Base-by-base conservation (phyloP, 2,888 invertebrate species). In the Homarus gammarus region DNA sequence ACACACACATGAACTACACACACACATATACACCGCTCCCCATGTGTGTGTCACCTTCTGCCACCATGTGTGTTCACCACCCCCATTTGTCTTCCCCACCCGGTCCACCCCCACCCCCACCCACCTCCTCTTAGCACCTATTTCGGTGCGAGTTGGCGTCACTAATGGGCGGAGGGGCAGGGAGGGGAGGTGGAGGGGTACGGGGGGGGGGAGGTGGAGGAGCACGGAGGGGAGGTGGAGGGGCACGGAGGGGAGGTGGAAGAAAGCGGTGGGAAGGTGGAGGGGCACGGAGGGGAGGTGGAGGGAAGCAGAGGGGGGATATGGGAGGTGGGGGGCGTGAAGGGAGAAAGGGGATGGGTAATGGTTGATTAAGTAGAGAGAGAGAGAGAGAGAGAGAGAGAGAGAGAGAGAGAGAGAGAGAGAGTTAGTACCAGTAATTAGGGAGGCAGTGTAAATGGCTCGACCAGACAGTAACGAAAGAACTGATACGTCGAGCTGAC, bases 81-180 rank as follows among this genome's bases (percentile, higher is more conserved):
- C 56, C 15, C 56, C 15, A 15, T 8, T 49, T 49, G 44, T n/a
- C n/a, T n/a, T n/a, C 44, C 12, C 12, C 44, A 49, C 44, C 6
- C 44, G 12, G 12, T 49, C 12, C 44, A 49, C 44, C 44, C 10
- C 44, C 44, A 10, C 10, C 44, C 44, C 44, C 44, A 6, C 44
- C 6, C 44, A 12, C 44, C 38, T 38, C 64, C 36, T 61, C 56
- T 81, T 64, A n/a, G 38, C 64, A 81, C 64, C 56, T 64, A 64
- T 81, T 38, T 64, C 15, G 81, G 64, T 81, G 81, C 38, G 51
- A 78, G 51, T 49, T 78, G 36, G 78, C 78, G 78, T 78, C 36
- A 78, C 78, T 78, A 78, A 78, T 78, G 51, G 51, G 12, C 33
- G n/a, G 75, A 36, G 22, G 49, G 49, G 31, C 31, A 49, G 44